Conservation (phyloP, 1,140 invertebrate genomes). For the Drosophila ironensis region DNA sequence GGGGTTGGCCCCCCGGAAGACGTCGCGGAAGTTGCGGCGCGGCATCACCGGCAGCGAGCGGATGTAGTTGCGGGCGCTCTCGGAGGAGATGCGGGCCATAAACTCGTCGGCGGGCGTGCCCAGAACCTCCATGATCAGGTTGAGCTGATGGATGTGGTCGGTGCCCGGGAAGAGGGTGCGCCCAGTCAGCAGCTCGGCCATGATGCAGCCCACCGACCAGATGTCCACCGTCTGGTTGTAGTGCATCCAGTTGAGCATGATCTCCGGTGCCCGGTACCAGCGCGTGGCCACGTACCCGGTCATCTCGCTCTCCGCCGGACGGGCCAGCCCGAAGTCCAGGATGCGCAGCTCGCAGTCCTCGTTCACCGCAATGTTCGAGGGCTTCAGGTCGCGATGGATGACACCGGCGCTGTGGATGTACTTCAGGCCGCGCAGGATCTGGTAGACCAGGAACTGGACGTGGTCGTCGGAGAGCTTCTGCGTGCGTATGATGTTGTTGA, state of each 20-base stretch:
- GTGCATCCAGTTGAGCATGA: slow-evolving; percentile 99
- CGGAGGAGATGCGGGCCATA: slow-evolving; percentile 96
- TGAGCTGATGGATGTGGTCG: slow-evolving; percentile 99
- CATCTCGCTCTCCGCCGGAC: slow-evolving; percentile 99
- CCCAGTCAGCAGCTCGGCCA: slow-evolving; percentile 97
- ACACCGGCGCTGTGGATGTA: slow-evolving; percentile 99
- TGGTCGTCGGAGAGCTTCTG: slow-evolving; percentile 99
- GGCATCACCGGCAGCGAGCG: slow-evolving; percentile 93
- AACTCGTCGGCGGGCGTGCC: slow-evolving; percentile 96
- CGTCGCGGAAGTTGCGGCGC: slow-evolving; percentile 94
- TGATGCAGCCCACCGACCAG: slow-evolving; percentile 99
- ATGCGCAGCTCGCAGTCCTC: slow-evolving; percentile 99
- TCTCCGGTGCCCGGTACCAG: slow-evolving; percentile 98
- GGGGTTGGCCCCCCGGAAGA: slow-evolving; percentile 96
- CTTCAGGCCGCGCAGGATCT: slow-evolving; percentile 98
- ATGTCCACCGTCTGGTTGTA: slow-evolving; percentile 99
- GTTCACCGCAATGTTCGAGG: slow-evolving; percentile 99
- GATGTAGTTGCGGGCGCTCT: slow-evolving; percentile 97
- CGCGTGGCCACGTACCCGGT: slow-evolving; percentile 99
- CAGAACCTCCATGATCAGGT: slow-evolving; percentile 96
- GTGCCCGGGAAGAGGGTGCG: slow-evolving; percentile 97
- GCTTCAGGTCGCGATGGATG: slow-evolving; percentile 99
- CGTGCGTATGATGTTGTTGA: slow-evolving; percentile 99
- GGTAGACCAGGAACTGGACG: slow-evolving; percentile 99
- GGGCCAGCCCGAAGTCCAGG: slow-evolving; percentile 98